Evolutionary conservation across 2,113 vertebrate species (phyloP).

Genomic region (Vulpes lagopus): DNA sequence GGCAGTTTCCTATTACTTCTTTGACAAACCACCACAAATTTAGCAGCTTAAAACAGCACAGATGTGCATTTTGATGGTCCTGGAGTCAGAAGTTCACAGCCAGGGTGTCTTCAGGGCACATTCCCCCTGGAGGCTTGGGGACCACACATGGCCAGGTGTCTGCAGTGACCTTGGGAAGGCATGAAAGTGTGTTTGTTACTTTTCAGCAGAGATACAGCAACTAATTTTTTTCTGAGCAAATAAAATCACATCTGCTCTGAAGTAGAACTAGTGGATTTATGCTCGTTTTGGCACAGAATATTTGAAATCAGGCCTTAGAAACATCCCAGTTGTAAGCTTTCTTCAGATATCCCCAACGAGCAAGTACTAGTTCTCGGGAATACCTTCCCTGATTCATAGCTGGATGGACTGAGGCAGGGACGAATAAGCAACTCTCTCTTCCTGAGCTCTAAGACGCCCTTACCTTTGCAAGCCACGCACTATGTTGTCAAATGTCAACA

Average conservation of each 20-base stretch:
- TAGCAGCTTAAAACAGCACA: background rate
- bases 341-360: rapidly evolving
- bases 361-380: background rate
- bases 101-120: background rate
- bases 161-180: background rate
- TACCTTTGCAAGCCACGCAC: rapidly evolving
- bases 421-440: rapidly evolving
- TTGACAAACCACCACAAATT: background rate
- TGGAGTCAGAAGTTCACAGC: background rate
- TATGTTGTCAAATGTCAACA: rapidly evolving
- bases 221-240: background rate
- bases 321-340: background rate
- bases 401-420: rapidly evolving
- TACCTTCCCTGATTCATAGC: rapidly evolving
- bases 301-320: background rate
- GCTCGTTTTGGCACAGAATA: background rate
- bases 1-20: background rate
- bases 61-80: rapidly evolving
- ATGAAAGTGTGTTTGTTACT: rapidly evolving
- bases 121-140: background rate
- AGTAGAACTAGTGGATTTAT: rapidly evolving
- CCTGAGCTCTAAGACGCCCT: rapidly evolving
- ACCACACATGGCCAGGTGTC: background rate
- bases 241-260: background rate
- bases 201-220: rapidly evolving